Evolutionary conservation across 2,113 vertebrate species (phyloP).

Genomic region (Erythrocercus mccallii): DNA sequence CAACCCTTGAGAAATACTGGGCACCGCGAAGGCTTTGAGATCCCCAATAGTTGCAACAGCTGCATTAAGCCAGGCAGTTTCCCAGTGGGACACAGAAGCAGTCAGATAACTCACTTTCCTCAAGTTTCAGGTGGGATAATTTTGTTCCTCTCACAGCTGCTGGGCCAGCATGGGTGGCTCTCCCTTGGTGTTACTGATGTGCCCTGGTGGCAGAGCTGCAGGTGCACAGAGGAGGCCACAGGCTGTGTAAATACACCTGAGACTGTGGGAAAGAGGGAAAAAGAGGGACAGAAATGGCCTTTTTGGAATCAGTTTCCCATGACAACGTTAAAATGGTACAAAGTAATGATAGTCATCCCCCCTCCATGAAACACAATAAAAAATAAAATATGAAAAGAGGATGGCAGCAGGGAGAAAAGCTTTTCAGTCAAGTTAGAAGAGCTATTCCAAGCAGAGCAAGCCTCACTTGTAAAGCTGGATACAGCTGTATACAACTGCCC

Average conservation of each 20-base stretch:
- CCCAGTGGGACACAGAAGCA: not conserved
- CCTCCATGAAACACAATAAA: conserved; percentile 3
- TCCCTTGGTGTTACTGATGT: not conserved
- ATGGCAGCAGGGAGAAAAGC: conserved; percentile 16
- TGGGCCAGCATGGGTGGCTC: not conserved
- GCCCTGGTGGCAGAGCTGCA: not conserved
- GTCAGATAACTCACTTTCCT: not conserved
- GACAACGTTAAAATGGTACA: not conserved
- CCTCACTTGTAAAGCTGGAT: not conserved
- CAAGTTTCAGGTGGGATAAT: not conserved
- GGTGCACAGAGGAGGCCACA: not conserved
- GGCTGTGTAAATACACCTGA: not conserved
- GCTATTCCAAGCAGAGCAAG: conserved; percentile 40
- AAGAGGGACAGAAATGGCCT: not conserved
- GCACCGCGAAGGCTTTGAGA: not conserved
- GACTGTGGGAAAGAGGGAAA: not conserved
- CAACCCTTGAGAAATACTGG: not conserved
- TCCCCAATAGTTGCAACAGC: not conserved
- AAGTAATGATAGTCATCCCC: not conserved
- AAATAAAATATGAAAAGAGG: conserved; percentile 16
- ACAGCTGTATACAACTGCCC: not conserved
- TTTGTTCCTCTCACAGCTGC: not conserved
- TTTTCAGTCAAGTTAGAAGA: conserved; percentile 34
- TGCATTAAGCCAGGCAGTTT: not conserved
- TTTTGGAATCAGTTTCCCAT: conserved; percentile 25